Evolutionary conservation across 1,140 invertebrate species (phyloP), one percentile per base, ranked within the genome.

Genomic region (Bicyclus anynana): DNA sequence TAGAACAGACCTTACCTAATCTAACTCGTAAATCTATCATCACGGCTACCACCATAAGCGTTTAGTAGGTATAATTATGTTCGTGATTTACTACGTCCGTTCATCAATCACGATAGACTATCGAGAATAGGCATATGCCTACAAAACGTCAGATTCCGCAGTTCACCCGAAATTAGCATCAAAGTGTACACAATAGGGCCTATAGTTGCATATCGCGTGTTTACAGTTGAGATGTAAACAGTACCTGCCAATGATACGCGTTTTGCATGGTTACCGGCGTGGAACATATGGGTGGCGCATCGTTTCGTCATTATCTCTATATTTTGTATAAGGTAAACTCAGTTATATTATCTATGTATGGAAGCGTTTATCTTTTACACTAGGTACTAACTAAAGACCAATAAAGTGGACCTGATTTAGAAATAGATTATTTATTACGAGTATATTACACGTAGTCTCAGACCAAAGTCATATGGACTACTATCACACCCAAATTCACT

Each of bases 241-340:
- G 44, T 27, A 47, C 18, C 44, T 53, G 47, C 75, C 67, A 72
- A 72, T 76, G 62, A 65, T 56, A 62, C 53, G 59, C 62, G 69
- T 72, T 57, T 48, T 63, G 68, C 69, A 69, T 73, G 69, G 74
- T 63, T 49, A 59, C 56, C 52, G 54, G 57, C 23, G 67, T 62
- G 63, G 44, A 65, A 73, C 74, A 65, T 65, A 69, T 68, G 60
- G 67, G 67, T 60, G 62, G 62, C 23, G 62, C 54, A 62, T 51
- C 38, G 14, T 46, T 58, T 60, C 21, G n/a, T n/a, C n/a, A n/a
- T n/a, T n/a, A n/a, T n/a, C n/a, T n/a, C n/a, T n/a, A n/a, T n/a
- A n/a, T n/a, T n/a, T n/a, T n/a, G n/a, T n/a, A n/a, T n/a, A n/a
- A n/a, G n/a, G n/a, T n/a, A n/a, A n/a, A n/a, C n/a, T n/a, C n/a